These are phyloP conservation scores for Mactra quadrangularis DNA, from an alignment of 1,140 invertebrate species.

Conservation along the genomic window DNA sequence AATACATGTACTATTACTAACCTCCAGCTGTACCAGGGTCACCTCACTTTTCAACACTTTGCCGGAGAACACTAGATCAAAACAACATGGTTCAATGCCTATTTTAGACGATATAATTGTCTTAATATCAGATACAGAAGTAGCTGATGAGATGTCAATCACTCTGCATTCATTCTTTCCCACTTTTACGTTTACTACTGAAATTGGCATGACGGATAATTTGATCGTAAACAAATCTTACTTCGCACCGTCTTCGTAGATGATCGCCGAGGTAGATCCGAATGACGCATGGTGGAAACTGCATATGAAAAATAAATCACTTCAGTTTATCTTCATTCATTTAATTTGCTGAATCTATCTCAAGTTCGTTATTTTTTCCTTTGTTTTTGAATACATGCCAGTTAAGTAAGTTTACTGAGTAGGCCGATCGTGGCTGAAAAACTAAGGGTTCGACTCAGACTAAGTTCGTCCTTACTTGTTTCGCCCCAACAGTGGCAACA, in stretches of 20 bases:
- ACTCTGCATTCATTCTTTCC: not conserved
- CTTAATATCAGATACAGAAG: not conserved
- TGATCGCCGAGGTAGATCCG: too few relatives aligned
- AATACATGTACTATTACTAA: too few relatives aligned
- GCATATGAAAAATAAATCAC: not conserved
- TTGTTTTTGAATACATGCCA: not conserved
- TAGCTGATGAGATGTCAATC: constrained; percentile 2
- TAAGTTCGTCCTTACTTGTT: too few relatives aligned
- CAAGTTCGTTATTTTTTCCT: not conserved
- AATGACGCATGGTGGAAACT: too few relatives aligned
- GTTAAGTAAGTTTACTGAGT: not conserved
- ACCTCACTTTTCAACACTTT: not conserved
- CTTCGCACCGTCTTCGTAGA: too few relatives aligned
- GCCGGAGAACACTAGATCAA: constrained; percentile 28
- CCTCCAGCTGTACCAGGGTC: too few relatives aligned
- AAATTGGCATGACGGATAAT: too few relatives aligned
- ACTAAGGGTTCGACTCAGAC: not conserved
- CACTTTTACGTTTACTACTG: constrained; percentile 5
- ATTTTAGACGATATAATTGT: not conserved
- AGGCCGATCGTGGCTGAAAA: not conserved
- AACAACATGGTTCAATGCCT: not conserved
- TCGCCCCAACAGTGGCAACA: too few relatives aligned
- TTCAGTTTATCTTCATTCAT: not conserved
- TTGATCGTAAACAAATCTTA: too few relatives aligned
- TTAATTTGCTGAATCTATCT: not conserved